Conservation (phyloP, 2,888 invertebrate species). For the Drosophila quinaria region DNA sequence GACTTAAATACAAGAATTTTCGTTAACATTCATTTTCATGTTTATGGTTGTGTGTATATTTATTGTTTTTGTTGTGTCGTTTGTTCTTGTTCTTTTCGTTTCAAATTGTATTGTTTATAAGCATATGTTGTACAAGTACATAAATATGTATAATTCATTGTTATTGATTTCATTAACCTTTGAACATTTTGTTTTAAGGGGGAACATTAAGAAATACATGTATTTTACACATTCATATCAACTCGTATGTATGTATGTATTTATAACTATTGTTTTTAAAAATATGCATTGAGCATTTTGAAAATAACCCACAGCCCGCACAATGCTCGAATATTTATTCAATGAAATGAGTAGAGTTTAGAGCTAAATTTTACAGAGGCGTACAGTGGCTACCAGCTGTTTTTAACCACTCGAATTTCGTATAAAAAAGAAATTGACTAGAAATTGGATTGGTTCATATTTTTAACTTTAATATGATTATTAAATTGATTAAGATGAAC, state of each 20-base stretch:
- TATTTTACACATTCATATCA: conserved; percentile 6
- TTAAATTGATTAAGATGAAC: background rate
- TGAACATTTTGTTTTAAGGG: conserved; percentile 45
- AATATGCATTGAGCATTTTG: conserved; percentile 16
- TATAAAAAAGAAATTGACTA: conserved; percentile 5
- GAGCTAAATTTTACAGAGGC: background rate
- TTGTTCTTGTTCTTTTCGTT: conserved; percentile 13
- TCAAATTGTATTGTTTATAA: conserved; percentile 24
- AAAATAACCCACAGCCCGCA: conserved; percentile 3
- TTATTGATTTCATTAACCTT: conserved; percentile 52
- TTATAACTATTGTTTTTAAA: conserved; percentile 15
- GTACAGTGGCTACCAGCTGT: background rate
- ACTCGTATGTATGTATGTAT: background rate
- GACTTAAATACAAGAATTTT: conserved; percentile 50
- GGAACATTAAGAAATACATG: conserved; percentile 28
- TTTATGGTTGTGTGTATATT: conserved; percentile 55
- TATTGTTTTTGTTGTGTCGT: conserved; percentile 43
- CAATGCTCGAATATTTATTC: background rate
- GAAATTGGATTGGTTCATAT: conserved; percentile 7
- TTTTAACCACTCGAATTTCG: background rate
- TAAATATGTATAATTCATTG: conserved; percentile 40
- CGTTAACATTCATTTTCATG: conserved; percentile 51
- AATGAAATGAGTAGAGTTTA: background rate
- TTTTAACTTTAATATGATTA: background rate
- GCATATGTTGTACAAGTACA: conserved; percentile 23